phyloP scores from a whole-genome alignment of 2,113 vertebrate species.

The Pogona vitticeps region DNA sequence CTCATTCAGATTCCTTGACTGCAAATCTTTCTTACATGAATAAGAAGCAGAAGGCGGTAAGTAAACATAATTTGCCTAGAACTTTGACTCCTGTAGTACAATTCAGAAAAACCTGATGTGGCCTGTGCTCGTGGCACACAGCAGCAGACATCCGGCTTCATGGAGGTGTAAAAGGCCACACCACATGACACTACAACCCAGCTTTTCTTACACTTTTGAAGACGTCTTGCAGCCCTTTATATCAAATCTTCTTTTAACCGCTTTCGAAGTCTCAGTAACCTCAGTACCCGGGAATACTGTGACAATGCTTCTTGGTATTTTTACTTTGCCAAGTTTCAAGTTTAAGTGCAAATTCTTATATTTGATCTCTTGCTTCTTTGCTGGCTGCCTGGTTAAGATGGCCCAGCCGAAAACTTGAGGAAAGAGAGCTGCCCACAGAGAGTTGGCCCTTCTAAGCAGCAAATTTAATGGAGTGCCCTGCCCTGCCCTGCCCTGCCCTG shows the following conservation, averaged over 20 bases:
- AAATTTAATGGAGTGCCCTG: too few species aligned
- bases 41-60: rapidly evolving
- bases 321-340: too few species aligned
- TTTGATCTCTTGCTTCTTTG: too few species aligned
- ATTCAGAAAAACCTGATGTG: neutral
- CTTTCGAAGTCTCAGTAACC: neutral
- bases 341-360: too few species aligned
- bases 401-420: too few species aligned
- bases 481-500: too few species aligned
- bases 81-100: rapidly evolving
- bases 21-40: too few species aligned
- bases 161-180: neutral
- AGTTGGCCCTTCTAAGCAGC: too few species aligned
- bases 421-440: too few species aligned
- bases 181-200: too few species aligned
- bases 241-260: neutral
- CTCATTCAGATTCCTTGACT: neutral
- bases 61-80: rapidly evolving
- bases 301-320: neutral
- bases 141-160: neutral
- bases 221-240: neutral
- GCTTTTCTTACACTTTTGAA: neutral
- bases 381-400: too few species aligned
- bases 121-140: neutral
- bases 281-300: too few species aligned